Base-by-base conservation (phyloP, 2,113 vertebrate species). In the Gallinago paraguaiae region DNA sequence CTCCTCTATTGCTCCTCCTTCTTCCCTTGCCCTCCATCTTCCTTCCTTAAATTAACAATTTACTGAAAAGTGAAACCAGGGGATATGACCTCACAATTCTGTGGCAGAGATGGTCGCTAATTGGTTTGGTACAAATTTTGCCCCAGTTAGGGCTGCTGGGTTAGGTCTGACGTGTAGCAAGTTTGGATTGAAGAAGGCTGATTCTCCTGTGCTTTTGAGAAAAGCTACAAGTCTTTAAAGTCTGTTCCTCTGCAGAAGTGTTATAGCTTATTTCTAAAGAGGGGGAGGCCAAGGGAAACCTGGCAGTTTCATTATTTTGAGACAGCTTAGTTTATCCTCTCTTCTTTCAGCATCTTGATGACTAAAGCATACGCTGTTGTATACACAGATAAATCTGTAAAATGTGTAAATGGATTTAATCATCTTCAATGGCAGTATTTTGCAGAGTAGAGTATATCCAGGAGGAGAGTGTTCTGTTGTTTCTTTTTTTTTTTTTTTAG, bases 401-500 rank as follows among this genome's bases (percentile, higher is more conserved):
- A 95, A 86, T 81, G 39, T 88, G 39, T 88, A 51, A 92, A 91
- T 95, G 19, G 27, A 63, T 84, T 90, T 88, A 68, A 65, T 78
- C 15, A 80, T 80, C 80, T 60, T 81, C 51, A 69, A 0, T 45
- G 86, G 68, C n/a, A 77, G 41, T 48, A 71, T 90, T 92, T 91
- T 75, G 33, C 88, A 75, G 51, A 88, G 60, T 70, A 23, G 39
- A 91, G 39, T 54, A 56, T 81, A 79, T 82, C 27, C 61, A 82
- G 48, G 28, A 93, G 27, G 48, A 67, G 22, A 57, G 10, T 13
- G 77, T 48, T n/a, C 2, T 53, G 67, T 75, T 35, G 15, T 72
- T 88, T 70, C 14, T 93, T 92, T 17, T 6, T 72, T 88, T 74
- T 41, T 92, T 95, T 94, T 92, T 80, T 81, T 89, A 88, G 78